Percentiles rank a stretch among this genome's conserved stretches.
These are phyloP conservation scores for Pararge aegeria DNA, from an alignment of 1,140 invertebrate genomes.

Conservation along the genomic window DNA sequence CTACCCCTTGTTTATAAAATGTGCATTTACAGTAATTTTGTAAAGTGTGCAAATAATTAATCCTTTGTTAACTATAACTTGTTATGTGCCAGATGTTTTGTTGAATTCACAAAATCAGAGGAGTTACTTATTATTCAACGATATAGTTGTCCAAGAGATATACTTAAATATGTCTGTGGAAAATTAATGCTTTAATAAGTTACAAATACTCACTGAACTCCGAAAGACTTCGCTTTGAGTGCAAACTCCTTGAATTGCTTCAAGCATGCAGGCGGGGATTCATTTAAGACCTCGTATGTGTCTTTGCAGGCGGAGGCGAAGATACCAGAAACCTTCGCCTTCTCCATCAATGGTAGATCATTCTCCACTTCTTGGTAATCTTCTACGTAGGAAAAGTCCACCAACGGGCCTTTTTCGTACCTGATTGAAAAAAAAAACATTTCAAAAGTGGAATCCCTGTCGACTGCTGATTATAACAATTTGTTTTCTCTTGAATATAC, in stretches of 20 bases:
- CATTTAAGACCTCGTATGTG: slow-evolving; percentile 48
- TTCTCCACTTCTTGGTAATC: slow-evolving; percentile 36
- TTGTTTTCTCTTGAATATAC: too few relatives aligned
- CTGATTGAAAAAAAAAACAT: slow-evolving; percentile 42
- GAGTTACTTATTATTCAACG: too few relatives aligned
- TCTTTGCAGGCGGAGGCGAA: slow-evolving; percentile 53
- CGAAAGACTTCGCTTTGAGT: slow-evolving; percentile 57
- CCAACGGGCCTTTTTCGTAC: slow-evolving; percentile 82
- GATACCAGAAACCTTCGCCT: slow-evolving; percentile 74
- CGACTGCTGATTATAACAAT: too few relatives aligned
- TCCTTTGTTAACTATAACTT: too few relatives aligned
- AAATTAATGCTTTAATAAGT: neutral
- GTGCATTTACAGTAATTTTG: too few relatives aligned
- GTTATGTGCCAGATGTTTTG: too few relatives aligned
- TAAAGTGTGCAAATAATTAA: too few relatives aligned
- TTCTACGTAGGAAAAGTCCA: slow-evolving; percentile 75
- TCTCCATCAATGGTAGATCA: slow-evolving; percentile 79
- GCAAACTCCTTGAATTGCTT: slow-evolving; percentile 65
- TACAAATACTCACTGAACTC: slow-evolving; percentile 58
- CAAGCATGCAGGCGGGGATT: slow-evolving; percentile 33
- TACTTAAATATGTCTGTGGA: too few relatives aligned
- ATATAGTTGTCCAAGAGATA: too few relatives aligned
- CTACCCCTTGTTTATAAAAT: too few relatives aligned
- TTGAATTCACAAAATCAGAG: too few relatives aligned
- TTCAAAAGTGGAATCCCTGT: too few relatives aligned